These are phyloP conservation scores for Sarcophaga variegata DNA, from an alignment of 2,888 invertebrate genomes.

Conservation along the genomic window DNA sequence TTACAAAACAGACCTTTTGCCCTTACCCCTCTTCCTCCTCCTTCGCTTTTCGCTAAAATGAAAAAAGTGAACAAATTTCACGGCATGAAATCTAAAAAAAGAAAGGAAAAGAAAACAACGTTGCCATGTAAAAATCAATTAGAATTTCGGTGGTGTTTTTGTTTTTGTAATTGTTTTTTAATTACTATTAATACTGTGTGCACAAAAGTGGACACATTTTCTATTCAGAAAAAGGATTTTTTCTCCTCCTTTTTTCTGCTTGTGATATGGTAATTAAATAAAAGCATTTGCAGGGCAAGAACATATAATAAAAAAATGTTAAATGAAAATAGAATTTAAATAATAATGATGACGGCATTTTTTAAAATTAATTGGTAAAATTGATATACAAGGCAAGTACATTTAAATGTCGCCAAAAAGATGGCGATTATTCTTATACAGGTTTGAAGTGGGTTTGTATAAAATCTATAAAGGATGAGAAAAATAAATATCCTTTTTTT, in stretches of 20 bases:
- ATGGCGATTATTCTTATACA: too few species aligned
- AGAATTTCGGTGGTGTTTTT: slow-evolving; percentile 39
- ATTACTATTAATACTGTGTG: slow-evolving; percentile 38
- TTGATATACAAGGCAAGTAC: too few species aligned
- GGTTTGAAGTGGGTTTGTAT: too few species aligned
- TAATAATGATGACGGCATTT: too few species aligned
- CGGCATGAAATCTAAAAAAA: slow-evolving; percentile 11
- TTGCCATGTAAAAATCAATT: slow-evolving; percentile 56
- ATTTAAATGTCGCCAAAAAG: too few species aligned
- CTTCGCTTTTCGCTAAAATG: not conserved
- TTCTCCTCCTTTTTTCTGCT: not conserved
- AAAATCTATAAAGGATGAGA: too few species aligned
- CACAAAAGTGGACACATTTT: slow-evolving; percentile 14
- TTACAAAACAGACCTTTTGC: not conserved
- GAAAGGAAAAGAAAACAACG: not conserved
- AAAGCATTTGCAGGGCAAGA: not conserved
- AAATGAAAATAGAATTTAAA: too few species aligned
- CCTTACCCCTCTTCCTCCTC: not conserved
- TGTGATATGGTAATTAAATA: not conserved
- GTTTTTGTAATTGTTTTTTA: slow-evolving; percentile 50
- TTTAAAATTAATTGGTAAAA: too few species aligned
- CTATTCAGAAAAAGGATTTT: slow-evolving; percentile 8
- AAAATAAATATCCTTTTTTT: too few species aligned
- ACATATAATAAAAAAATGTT: too few species aligned
- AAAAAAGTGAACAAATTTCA: not conserved